Percentiles rank a stretch among this genome's conserved stretches.
Evolutionary conservation across 2,888 invertebrate genomes (phyloP).

Genomic region (Tridacna gigas): DNA sequence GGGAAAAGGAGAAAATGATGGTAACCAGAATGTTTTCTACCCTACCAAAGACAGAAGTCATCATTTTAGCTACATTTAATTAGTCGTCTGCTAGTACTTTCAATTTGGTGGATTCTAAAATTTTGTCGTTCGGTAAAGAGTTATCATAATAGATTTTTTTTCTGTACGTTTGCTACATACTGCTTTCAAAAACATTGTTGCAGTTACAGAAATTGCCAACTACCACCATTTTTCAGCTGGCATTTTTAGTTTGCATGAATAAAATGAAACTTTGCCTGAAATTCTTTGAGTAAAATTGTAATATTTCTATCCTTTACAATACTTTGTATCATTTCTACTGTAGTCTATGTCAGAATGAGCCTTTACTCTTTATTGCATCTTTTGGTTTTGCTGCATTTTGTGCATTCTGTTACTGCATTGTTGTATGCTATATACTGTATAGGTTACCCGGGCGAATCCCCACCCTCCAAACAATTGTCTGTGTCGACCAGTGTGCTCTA

Average conservation of each 20-base stretch:
- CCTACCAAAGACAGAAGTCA: background rate
- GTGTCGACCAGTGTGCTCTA: conserved; percentile 79
- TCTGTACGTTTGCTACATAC: background rate
- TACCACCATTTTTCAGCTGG: too few species aligned
- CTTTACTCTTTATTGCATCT: background rate
- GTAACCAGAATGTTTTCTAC: background rate
- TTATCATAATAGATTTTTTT: background rate
- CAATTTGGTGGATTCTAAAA: too few species aligned
- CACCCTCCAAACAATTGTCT: conserved; percentile 79
- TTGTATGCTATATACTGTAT: conserved; percentile 18
- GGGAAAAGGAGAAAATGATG: background rate
- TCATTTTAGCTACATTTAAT: too few species aligned
- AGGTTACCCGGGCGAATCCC: conserved; percentile 68
- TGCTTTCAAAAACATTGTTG: too few species aligned
- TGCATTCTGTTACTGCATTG: conserved; percentile 21
- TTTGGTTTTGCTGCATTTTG: conserved; percentile 25
- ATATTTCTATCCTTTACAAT: too few species aligned
- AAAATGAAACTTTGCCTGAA: too few species aligned
- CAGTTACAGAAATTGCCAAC: too few species aligned
- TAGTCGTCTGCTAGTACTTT: too few species aligned
- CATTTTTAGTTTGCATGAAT: too few species aligned
- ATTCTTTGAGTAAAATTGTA: too few species aligned
- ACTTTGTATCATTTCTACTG: too few species aligned
- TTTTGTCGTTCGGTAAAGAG: background rate
- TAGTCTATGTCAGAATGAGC: too few species aligned